Base-by-base conservation (phyloP, 1,140 invertebrate species). In the Galendromus occidentalis region DNA sequence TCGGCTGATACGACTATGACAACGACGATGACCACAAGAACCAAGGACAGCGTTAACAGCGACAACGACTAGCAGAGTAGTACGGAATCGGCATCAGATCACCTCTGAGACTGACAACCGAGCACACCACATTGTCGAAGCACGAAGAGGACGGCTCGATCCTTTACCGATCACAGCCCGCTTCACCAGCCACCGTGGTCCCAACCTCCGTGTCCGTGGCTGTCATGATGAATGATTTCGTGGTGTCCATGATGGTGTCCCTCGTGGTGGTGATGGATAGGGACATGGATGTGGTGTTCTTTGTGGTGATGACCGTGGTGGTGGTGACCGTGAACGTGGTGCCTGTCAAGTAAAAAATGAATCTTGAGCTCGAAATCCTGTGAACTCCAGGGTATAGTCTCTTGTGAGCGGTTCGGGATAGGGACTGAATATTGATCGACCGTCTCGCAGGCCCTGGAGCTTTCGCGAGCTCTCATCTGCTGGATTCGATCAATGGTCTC, bases 171-270 rank as follows among this genome's bases (percentile, higher is more conserved):
- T 59, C 17, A 33, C 4, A 33, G 25, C 25, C 25, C n/a, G n/a
- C n/a, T 25, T 22, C 25, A 59, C 51, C 51, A 59, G 14, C 51
- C 51, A 14, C 51, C 14, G 51, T 59, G 51, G 9, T 59, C 51
- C 51, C 51, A 59, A 29, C 51, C 51, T 25, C 33, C 25, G 33
- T 33, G 25, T 29, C 33, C 25, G 51, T 59, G 51, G 14, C 33
- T 33, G 14, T 59, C 51, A 14, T 47, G 45, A 28, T 47, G 45
- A 14, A 22, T 20, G 4, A 47, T 14, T 14, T 47, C 45, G 14
- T 47, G 45, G 45, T 47, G 45, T 47, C 45, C 45, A 22, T 59
- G 51, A 25, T 59, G 51, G 9, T 59, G 51, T 59, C 51, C 51
- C n/a, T 59, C 51, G 33, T 59, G 51, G 51, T 59, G 51, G 51